These are phyloP conservation scores for Trididemnum miniatum DNA, from an alignment of 23 tunicate species.

Conservation along the genomic window DNA sequence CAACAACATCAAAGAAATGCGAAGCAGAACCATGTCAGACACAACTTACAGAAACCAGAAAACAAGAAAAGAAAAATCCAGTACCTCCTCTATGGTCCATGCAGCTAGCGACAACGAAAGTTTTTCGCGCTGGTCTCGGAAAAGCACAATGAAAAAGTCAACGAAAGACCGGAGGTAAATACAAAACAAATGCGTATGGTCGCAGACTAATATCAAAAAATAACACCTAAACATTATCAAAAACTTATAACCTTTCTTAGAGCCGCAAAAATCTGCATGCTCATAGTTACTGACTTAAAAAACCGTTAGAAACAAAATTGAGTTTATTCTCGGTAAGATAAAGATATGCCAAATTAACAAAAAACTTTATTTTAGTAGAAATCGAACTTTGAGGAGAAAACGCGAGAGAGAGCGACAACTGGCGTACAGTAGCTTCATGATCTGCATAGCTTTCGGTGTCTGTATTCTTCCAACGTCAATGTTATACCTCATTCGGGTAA, in stretches of 20 bases:
- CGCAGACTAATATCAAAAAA: too few relatives aligned
- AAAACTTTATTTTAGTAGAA: too few relatives aligned
- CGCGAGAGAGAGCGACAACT: slow-evolving; percentile 77
- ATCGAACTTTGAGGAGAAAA: slow-evolving; percentile 25
- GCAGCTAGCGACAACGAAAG: slow-evolving; percentile 24
- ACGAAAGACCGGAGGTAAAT: not conserved
- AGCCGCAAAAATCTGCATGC: too few relatives aligned
- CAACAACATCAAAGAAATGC: slow-evolving; percentile 11
- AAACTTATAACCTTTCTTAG: too few relatives aligned
- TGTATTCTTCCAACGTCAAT: slow-evolving; percentile 74
- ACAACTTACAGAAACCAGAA: not conserved
- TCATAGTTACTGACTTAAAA: too few relatives aligned
- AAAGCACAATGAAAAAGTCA: not conserved
- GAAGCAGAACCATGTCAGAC: not conserved
- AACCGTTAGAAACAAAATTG: too few relatives aligned
- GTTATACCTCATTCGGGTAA: slow-evolving; percentile 51
- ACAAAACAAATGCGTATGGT: too few relatives aligned
- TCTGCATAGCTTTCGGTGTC: slow-evolving; percentile 80
- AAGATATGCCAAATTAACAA: too few relatives aligned
- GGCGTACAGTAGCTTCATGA: slow-evolving; percentile 78
- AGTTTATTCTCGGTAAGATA: too few relatives aligned
- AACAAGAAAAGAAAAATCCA: slow-evolving; percentile 7
- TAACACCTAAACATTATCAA: too few relatives aligned
- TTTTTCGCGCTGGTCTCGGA: not conserved
- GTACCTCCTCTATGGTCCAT: not conserved